Conservation (phyloP, 2,888 invertebrate species). For the Drosophila merina region DNA sequence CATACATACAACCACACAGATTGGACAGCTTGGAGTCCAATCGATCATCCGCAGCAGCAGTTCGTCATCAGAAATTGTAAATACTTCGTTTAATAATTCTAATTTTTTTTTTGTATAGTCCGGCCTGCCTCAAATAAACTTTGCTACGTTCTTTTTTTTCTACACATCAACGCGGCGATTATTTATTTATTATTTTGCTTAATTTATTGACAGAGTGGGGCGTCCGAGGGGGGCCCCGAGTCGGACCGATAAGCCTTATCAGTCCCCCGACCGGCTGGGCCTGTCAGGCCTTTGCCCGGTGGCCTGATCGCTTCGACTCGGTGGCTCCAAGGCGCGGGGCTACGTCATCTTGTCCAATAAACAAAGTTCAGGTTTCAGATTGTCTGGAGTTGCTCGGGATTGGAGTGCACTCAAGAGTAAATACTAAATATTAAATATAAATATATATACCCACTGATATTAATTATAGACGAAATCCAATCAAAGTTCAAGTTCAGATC, state of each 20-base stretch:
- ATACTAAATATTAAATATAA: neutral
- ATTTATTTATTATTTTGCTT: neutral
- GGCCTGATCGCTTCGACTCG: conserved; percentile 38
- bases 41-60: conserved; percentile 9
- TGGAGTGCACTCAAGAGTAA: conserved; percentile 13
- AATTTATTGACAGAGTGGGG: conserved; percentile 15
- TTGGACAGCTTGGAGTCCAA: neutral
- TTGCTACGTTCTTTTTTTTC: conserved; percentile 44
- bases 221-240: conserved; percentile 5
- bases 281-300: conserved; percentile 41
- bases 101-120: neutral
- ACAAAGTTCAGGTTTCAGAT: conserved; percentile 27
- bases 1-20: neutral
- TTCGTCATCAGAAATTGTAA: conserved; percentile 41
- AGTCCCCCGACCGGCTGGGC: conserved; percentile 8
- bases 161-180: conserved; percentile 4
- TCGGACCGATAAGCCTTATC: conserved; percentile 36
- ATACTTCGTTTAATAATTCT: conserved; percentile 18
- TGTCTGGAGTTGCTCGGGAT: conserved; percentile 17
- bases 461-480: neutral
- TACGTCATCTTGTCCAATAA: conserved; percentile 30
- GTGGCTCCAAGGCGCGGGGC: conserved; percentile 7
- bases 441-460: no score
- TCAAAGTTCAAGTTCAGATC: conserved; percentile 11
- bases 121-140: conserved; percentile 57